Base-by-base conservation (phyloP, 2,797 vertebrate species). In the Ambastaia sidthimunki region DNA sequence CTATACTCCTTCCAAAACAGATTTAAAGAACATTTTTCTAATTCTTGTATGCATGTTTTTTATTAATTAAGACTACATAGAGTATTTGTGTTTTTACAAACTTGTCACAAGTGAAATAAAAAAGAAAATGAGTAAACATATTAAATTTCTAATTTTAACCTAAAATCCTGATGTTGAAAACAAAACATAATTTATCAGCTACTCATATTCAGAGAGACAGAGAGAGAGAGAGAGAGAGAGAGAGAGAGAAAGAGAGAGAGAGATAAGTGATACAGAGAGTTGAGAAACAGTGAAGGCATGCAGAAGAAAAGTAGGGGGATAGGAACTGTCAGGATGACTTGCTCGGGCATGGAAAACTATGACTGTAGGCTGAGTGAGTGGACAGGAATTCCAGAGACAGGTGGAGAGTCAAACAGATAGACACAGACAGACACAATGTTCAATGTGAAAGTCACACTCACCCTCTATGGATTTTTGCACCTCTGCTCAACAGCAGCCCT, bases 321-420 rank as follows among this genome's bases (percentile, higher is more conserved):
- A 52, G 19, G 37, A 70, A 47, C n/a, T 62, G 59, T 71, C 50
- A 76, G 65, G 41, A 37, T 77, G 74, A 70, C 72, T 81, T 85
- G 50, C 63, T 82, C n/a, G 19, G 78, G 75, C 81, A 80, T 44
- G 70, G 50, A 71, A 63, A 83, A 21, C 68, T 65, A 55, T 84
- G 62, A 86, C 70, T 78, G 76, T 31, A 75, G 71, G 80, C 80
- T 82, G 41, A 44, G 66, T 76, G 37, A 76, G 48, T 44, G 28
- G 54, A 77, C 66, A 50, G 81, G 76, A 87, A 86, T 86, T 85
- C 84, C 84, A 86, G 50, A 86, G 81, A 87, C 87, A 90, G 87
- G 87, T 87, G 86, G 80, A 66, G 75, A 76, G 21, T 52, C 54
- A 78, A 48, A 66, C 13, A 60, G n/a, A 74, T 9, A 31, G 7